phyloP scores from a whole-genome alignment of 2,888 invertebrate species.

The Brachycybe producta region DNA sequence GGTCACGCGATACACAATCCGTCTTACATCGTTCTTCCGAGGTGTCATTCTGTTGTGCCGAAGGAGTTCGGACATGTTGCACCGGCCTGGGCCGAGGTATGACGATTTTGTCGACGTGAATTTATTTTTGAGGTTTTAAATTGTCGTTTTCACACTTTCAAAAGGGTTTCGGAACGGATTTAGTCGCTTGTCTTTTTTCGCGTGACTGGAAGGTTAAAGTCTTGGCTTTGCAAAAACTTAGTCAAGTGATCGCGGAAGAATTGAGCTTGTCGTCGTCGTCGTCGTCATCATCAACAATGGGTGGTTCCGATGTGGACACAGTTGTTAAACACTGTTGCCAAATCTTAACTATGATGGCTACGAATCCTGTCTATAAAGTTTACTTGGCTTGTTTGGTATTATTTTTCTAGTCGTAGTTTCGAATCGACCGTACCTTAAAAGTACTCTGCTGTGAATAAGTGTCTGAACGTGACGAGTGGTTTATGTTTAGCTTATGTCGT shows the following conservation, averaged over 20 bases:
- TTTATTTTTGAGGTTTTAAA: no score
- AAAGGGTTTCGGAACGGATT: conserved; percentile 35
- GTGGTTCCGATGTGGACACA: conserved; percentile 58
- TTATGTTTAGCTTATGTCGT: no score
- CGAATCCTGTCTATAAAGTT: conserved; percentile 38
- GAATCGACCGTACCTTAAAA: no score
- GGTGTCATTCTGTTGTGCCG: conserved; percentile 7
- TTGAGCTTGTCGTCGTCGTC: no score
- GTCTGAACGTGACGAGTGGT: no score
- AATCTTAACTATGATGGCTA: conserved; percentile 33
- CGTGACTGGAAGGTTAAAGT: conserved; percentile 34
- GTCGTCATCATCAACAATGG: conserved; percentile 84
- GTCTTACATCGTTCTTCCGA: conserved; percentile 3
- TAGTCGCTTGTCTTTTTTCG: conserved; percentile 35
- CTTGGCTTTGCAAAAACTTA: conserved; percentile 26
- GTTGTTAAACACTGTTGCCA: conserved; percentile 32
- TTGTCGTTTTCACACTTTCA: no score
- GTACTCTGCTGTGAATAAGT: no score
- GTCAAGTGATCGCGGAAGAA: conserved; percentile 25
- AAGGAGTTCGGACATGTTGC: conserved; percentile 8
- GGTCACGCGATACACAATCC: no score
- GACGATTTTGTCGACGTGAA: neutral
- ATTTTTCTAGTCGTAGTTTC: conserved; percentile 24
- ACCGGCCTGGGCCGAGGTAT: neutral
- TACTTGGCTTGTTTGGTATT: conserved; percentile 36